Conservation (phyloP, 2,888 invertebrate species). For the Cephus pulcher region DNA sequence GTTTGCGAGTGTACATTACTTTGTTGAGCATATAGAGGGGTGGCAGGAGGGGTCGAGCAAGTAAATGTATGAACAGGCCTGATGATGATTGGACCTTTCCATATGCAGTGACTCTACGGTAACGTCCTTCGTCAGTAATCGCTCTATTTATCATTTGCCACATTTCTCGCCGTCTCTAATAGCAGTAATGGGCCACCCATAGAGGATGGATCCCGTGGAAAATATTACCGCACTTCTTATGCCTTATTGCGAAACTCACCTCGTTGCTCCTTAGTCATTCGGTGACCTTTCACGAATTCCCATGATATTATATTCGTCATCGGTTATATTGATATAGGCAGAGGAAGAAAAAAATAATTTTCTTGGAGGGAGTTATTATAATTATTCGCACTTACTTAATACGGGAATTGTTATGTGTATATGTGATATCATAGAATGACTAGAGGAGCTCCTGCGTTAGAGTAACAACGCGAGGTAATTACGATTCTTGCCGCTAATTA, state of each 20-base stretch:
- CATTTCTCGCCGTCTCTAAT: slow-evolving; percentile 50
- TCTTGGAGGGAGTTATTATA: neutral
- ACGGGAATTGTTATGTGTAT: neutral
- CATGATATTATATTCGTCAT: slow-evolving; percentile 2
- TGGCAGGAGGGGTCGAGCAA: slow-evolving; percentile 17
- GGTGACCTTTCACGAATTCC: neutral
- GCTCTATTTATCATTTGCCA: slow-evolving; percentile 61
- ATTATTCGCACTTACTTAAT: neutral
- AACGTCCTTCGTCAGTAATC: slow-evolving; percentile 51
- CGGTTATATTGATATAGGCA: slow-evolving; percentile 4
- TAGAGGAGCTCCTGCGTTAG: neutral
- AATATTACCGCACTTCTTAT: slow-evolving; percentile 33
- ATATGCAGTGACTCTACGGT: slow-evolving; percentile 30
- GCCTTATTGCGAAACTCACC: slow-evolving; percentile 1
- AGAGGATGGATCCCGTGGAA: slow-evolving; percentile 35
- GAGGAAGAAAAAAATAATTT: neutral
- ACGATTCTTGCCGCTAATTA: neutral
- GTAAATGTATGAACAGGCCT: slow-evolving; percentile 13
- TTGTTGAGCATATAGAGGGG: slow-evolving; percentile 13
- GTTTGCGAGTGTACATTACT: slow-evolving; percentile 36
- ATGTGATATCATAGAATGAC: neutral
- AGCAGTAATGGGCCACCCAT: slow-evolving; percentile 50
- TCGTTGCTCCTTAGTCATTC: neutral
- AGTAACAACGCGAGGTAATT: neutral
- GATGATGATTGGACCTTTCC: slow-evolving; percentile 58